Evolutionary conservation across 2,888 invertebrate genomes (phyloP).

Genomic region (Euplagia quadripunctaria): DNA sequence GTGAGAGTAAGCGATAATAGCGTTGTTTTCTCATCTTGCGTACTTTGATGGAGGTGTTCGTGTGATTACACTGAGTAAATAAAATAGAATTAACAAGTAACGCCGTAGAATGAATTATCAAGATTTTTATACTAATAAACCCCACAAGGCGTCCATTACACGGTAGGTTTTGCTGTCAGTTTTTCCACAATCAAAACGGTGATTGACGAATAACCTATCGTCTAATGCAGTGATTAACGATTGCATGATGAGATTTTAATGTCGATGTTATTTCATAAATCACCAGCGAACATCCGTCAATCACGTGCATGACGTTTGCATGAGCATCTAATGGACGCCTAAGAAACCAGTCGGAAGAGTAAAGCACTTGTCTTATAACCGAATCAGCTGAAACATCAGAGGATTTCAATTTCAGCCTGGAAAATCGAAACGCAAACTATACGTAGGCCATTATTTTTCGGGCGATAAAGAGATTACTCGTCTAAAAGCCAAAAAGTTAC

Average conservation of each 20-base stretch:
- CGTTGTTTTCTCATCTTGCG: constrained; percentile 13
- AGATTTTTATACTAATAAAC: neutral
- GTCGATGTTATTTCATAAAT: too few species aligned
- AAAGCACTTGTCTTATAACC: too few species aligned
- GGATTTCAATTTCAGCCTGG: neutral
- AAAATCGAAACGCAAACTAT: neutral
- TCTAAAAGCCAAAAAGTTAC: neutral
- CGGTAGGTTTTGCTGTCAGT: too few species aligned
- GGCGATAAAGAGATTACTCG: neutral
- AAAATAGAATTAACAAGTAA: neutral
- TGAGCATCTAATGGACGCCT: too few species aligned
- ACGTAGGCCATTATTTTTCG: neutral
- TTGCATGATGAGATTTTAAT: too few species aligned
- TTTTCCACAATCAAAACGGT: too few species aligned
- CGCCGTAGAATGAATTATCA: neutral
- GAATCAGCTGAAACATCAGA: neutral
- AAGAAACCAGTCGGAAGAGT: neutral
- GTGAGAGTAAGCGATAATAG: constrained; percentile 1
- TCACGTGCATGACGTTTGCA: too few species aligned
- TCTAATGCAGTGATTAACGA: too few species aligned
- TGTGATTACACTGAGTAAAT: neutral
- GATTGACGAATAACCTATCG: too few species aligned
- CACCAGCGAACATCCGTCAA: too few species aligned
- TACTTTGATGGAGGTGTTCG: neutral
- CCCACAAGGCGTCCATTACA: too few species aligned